Conservation (phyloP, 1,140 invertebrate species). For the Philaenus spumarius region DNA sequence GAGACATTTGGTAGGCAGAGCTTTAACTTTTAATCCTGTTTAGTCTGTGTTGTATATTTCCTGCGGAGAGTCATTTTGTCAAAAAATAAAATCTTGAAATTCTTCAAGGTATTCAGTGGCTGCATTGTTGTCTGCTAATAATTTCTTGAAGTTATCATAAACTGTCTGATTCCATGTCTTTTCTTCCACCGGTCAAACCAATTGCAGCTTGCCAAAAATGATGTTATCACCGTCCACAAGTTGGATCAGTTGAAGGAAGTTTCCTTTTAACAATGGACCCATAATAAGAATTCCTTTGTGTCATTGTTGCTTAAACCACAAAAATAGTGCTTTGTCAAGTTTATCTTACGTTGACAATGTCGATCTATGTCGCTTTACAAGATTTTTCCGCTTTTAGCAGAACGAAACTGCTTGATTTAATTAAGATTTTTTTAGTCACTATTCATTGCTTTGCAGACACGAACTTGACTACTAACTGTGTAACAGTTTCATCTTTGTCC, state of each 20-base stretch:
- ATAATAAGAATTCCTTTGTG: not conserved
- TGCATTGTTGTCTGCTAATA: not conserved
- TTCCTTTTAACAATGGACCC: not conserved
- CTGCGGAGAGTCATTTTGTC: slow-evolving; percentile 12
- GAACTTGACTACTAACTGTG: too few species aligned
- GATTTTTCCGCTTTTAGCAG: too few species aligned
- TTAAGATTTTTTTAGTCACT: too few species aligned
- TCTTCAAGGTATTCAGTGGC: not conserved
- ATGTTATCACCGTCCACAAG: not conserved
- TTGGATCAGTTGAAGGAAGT: not conserved
- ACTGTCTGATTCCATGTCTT: slow-evolving; percentile 16
- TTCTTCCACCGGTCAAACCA: slow-evolving; percentile 30
- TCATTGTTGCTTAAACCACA: not conserved
- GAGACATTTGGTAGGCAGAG: slow-evolving; percentile 24
- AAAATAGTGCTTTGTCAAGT: not conserved
- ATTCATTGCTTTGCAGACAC: too few species aligned
- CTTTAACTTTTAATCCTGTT: slow-evolving; percentile 28
- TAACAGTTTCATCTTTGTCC: too few species aligned
- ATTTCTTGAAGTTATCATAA: slow-evolving; percentile 17
- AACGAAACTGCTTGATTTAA: too few species aligned
- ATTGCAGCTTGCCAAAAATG: slow-evolving; percentile 26
- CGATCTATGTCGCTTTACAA: too few species aligned
- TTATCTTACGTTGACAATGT: too few species aligned
- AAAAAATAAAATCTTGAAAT: not conserved
- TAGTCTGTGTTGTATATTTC: slow-evolving; percentile 9